Percentiles rank a stretch among this genome's conserved stretches.
These are phyloP conservation scores for Cydia splendana DNA, from an alignment of 1,140 invertebrate genomes.

Conservation along the genomic window DNA sequence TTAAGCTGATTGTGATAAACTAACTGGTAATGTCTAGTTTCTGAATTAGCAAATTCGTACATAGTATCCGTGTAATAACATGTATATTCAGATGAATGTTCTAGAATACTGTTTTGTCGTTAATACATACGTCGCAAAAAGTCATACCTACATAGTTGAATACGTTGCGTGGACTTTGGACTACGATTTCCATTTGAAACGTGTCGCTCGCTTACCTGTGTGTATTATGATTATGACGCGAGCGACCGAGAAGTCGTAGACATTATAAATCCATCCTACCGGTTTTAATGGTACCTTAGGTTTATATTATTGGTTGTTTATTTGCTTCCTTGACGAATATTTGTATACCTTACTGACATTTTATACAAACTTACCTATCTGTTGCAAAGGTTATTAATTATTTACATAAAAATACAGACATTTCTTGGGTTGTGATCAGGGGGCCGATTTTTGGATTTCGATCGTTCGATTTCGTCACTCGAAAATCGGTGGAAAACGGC, in stretches of 20 bases:
- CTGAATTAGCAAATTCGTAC: background rate
- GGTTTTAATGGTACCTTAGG: background rate
- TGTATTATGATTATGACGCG: background rate
- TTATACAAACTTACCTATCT: no score
- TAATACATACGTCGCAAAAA: background rate
- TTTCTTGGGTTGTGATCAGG: no score
- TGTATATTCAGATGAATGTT: conserved; percentile 16
- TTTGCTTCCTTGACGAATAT: background rate
- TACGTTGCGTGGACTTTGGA: conserved; percentile 8
- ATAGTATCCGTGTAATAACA: background rate
- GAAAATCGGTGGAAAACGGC: no score
- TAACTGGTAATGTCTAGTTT: background rate
- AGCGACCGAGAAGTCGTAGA: background rate
- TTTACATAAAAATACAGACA: no score
- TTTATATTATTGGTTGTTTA: background rate
- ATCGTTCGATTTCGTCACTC: no score
- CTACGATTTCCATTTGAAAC: conserved; percentile 22
- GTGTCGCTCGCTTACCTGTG: background rate
- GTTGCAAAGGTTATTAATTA: no score
- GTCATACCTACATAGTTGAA: background rate
- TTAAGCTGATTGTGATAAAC: no score
- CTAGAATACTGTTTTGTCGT: background rate
- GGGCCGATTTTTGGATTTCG: no score
- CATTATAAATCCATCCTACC: background rate
- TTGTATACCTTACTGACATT: background rate